Evolutionary conservation across 2,888 invertebrate genomes (phyloP), one percentile per base, ranked within the genome.

Genomic region (Halictus quadricinctus): DNA sequence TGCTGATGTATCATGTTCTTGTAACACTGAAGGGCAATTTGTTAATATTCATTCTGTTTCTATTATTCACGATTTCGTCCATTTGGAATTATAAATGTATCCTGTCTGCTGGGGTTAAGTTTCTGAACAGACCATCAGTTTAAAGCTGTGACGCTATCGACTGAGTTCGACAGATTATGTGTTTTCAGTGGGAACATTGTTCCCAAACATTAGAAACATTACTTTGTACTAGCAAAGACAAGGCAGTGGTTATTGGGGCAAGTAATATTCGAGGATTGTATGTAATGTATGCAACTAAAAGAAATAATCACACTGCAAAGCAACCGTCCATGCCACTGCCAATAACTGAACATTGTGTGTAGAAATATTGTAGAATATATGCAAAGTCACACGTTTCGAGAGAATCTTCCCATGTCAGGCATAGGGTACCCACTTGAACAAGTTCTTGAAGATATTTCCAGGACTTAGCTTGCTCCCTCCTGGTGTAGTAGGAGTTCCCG

Each of bases 401-500:
- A 88, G 86, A 83, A 86, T 91, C 89, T 91, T 92, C 90, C 79
- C 87, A 89, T 86, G 90, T 88, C 89, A 91, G 92, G 91, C 90
- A 88, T 87, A 89, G 85, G 89, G 95, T 95, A 95, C 96, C 96
- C 98, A 98, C 98, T 98, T 98, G 97, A 98, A 98, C 96, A 98
- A 98, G 96, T 98, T 98, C 96, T 98, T 98, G 97, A 98, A 98
- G 96, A 98, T 98, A 96, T 97, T 97, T 95, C 97, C 97, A 83
- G 97, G 97, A 93, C 98, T 97, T 94, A 98, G 96, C 95, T 97
- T 97, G 95, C 95, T 96, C 91, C 95, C 95, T 91, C 95, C 95
- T 90, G 96, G 95, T 82, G 96, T 95, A 88, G 96, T 96, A 83
- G 96, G 95, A 76, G 97, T 96, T 92, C 96, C 94, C 86, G 95